Evolutionary conservation across 2,113 vertebrate genomes (phyloP).

Genomic region (Dipodomys spectabilis): DNA sequence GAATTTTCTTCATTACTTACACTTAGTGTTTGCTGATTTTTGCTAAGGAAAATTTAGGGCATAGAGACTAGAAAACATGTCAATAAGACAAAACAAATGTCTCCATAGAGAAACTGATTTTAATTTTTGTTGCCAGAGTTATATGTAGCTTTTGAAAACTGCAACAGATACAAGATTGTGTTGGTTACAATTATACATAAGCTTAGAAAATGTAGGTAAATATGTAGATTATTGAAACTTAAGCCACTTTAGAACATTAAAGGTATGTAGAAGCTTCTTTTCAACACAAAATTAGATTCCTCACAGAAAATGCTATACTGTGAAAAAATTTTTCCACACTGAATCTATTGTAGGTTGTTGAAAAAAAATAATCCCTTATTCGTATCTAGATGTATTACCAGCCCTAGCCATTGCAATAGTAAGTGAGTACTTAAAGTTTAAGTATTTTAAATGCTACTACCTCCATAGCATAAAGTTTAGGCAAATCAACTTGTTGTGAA

Average conservation of each 20-base stretch:
- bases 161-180: not conserved
- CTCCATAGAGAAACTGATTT: not conserved
- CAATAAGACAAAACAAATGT: not conserved
- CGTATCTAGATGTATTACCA: not conserved
- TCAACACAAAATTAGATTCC: not conserved
- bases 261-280: not conserved
- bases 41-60: not conserved
- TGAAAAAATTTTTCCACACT: not conserved
- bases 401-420: not conserved
- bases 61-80: not conserved
- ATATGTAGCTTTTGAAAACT: constrained; percentile 29
- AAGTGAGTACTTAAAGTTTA: not conserved
- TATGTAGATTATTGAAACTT: not conserved
- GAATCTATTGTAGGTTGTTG: not conserved
- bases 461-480: not conserved
- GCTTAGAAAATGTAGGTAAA: constrained; percentile 22
- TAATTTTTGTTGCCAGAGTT: not conserved
- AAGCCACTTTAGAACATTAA: constrained; percentile 2
- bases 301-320: constrained; percentile 10
- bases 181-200: not conserved
- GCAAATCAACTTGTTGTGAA: constrained; percentile 1
- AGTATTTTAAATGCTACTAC: not conserved
- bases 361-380: not conserved
- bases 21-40: not conserved
- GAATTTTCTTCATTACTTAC: not conserved